Evolutionary conservation across 1,140 invertebrate species (phyloP), one percentile per base, ranked within the genome.

Genomic region (Rhagoletis zephyria): DNA sequence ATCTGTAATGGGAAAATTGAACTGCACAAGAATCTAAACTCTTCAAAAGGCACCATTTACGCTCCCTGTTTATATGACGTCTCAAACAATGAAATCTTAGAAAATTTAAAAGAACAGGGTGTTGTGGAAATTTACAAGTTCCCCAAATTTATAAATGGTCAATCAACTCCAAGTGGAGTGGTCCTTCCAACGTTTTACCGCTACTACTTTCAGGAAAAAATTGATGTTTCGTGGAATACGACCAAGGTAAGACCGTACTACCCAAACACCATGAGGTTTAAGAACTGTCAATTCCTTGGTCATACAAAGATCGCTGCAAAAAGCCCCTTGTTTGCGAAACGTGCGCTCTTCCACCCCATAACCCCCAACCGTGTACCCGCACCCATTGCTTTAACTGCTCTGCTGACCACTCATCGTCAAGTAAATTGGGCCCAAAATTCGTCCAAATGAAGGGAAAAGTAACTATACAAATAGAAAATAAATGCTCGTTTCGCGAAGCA

Each of bases 91-190:
- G 77, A 87, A 85, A 85, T 87, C n/a, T 30, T 30, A 30, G 48
- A 85, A 16, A 19, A 40, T 56, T 56, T 1, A 56, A 56, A 7
- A 56, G 51, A 2, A 56, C 1, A 1, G 51, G 30, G 87, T 42
- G 87, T 85, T 59, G 48, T 70, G 3, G 48, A 30, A 14, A 67
- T 88, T 40, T 88, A 70, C 9, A 88, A 88, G 77, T 88, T 86
- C 70, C n/a, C 10, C 4, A 85, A 86, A 86, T 19, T 10, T 56
- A 40, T 48, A 16, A 65, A 88, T 59, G 63, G 61, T 9, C 85
- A 85, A 59, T 14, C 40, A 16, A 59, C 59, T n/a, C 77, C 61
- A 5, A 56, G 81, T 12, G 85, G 85, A 7, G 67, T 86, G 4
- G 67, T 86, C 5, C 63, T 86, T 7, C 30, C 86, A 3, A 86